phyloP scores from a whole-genome alignment of 2,113 vertebrate genomes.

The Tricholaema leucomelas region DNA sequence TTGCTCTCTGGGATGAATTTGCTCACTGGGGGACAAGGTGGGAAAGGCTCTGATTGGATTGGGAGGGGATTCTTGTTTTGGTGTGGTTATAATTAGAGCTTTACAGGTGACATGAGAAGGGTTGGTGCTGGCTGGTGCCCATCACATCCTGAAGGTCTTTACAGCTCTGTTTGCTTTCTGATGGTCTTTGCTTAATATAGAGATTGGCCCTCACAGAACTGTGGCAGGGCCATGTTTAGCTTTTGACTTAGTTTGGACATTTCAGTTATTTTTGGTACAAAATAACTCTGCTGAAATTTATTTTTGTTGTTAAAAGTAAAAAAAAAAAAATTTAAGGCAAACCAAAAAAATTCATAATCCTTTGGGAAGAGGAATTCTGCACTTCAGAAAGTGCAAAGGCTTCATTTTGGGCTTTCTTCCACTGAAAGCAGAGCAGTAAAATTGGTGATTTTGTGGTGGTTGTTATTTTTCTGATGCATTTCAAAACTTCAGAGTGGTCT shows the following conservation, averaged over 20 bases:
- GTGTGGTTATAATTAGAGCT: constrained; percentile 51
- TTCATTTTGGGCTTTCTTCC: constrained; percentile 16
- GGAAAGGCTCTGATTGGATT: constrained; percentile 29
- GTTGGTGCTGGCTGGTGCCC: not conserved
- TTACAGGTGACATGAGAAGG: not conserved
- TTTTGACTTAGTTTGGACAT: constrained; percentile 55
- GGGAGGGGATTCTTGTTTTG: not conserved
- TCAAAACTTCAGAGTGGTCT: not conserved
- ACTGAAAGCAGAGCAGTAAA: not conserved
- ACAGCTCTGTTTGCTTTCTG: constrained; percentile 41
- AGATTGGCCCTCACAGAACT: not conserved
- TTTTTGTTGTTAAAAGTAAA: not conserved
- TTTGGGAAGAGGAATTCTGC: constrained; percentile 41
- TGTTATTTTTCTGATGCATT: not conserved
- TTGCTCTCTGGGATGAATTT: constrained; percentile 27
- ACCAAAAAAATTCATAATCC: not conserved
- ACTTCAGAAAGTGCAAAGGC: constrained; percentile 41
- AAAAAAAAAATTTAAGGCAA: too few species aligned
- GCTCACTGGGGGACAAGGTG: too few species aligned
- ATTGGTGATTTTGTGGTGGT: not conserved
- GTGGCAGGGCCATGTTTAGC: constrained; percentile 11
- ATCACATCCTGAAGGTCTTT: not conserved
- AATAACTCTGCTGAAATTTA: not conserved
- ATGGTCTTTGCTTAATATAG: constrained; percentile 56
- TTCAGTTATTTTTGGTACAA: constrained; percentile 19